phyloP scores from a whole-genome alignment of 1,140 invertebrate genomes.

The Plodia interpunctella region DNA sequence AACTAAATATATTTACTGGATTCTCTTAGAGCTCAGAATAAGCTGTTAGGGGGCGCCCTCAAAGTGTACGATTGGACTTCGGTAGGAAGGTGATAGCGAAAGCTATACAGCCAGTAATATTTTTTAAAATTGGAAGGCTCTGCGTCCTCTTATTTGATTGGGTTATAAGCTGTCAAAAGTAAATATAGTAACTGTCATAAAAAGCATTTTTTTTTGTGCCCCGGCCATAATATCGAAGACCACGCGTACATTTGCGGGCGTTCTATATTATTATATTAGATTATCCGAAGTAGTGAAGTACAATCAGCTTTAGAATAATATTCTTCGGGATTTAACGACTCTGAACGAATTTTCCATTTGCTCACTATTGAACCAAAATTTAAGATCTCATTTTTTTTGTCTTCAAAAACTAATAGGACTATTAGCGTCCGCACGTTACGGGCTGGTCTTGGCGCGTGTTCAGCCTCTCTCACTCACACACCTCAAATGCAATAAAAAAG shows the following conservation, averaged over 20 bases:
- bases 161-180: no score
- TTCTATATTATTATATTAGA: slow-evolving; percentile 29
- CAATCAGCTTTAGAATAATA: slow-evolving; percentile 45
- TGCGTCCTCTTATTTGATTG: no score
- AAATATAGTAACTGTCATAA: no score
- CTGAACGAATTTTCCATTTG: slow-evolving; percentile 63
- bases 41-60: slow-evolving; percentile 20
- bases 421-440: not conserved
- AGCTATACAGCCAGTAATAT: no score
- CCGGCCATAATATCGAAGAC: not conserved
- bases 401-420: slow-evolving; percentile 27
- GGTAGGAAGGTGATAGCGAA: no score
- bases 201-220: no score
- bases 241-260: slow-evolving; percentile 22
- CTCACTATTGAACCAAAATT: slow-evolving; percentile 71
- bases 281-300: slow-evolving; percentile 53
- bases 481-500: no score
- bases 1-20: slow-evolving; percentile 32
- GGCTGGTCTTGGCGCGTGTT: no score
- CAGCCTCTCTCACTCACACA: no score
- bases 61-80: slow-evolving; percentile 17
- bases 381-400: slow-evolving; percentile 67
- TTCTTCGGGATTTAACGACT: slow-evolving; percentile 45
- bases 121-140: no score
- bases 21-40: slow-evolving; percentile 33